These are phyloP conservation scores for Belonocnema kinseyi DNA, from an alignment of 1,140 invertebrate genomes.

Conservation along the genomic window DNA sequence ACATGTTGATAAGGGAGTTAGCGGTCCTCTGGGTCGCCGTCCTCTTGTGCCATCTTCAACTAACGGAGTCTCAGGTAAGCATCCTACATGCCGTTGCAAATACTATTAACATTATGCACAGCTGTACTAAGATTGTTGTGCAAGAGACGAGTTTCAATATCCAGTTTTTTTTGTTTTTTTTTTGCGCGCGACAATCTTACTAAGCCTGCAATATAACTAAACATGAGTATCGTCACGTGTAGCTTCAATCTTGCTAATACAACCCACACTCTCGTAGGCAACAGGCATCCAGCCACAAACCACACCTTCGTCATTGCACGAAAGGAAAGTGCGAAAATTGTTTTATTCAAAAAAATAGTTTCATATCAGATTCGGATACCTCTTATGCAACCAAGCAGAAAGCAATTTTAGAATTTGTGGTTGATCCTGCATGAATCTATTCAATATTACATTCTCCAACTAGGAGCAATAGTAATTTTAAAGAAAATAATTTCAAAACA, in stretches of 20 bases:
- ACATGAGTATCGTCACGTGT: slow-evolving; percentile 30
- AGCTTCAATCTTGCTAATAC: slow-evolving; percentile 34
- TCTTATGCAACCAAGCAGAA: slow-evolving; percentile 4
- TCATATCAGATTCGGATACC: neutral
- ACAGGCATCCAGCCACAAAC: slow-evolving; percentile 51
- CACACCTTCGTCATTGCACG: slow-evolving; percentile 43
- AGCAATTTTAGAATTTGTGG: neutral
- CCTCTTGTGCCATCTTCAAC: slow-evolving; percentile 74
- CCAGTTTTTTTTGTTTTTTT: neutral
- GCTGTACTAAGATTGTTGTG: slow-evolving; percentile 33
- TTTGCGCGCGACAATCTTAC: slow-evolving; percentile 11
- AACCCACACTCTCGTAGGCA: slow-evolving; percentile 48
- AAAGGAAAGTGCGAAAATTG: slow-evolving; percentile 24
- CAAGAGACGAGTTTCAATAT: slow-evolving; percentile 38
- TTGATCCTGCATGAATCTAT: neutral
- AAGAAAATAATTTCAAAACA: too few species aligned
- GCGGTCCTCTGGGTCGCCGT: slow-evolving; percentile 75
- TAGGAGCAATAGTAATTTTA: too few species aligned
- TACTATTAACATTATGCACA: slow-evolving; percentile 31
- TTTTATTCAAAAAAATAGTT: slow-evolving; percentile 11
- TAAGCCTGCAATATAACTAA: slow-evolving; percentile 16
- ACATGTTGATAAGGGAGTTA: slow-evolving; percentile 77
- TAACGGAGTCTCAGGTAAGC: slow-evolving; percentile 75
- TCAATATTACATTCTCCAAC: too few species aligned
- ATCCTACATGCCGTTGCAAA: slow-evolving; percentile 32